Conservation (phyloP, 2,888 invertebrate species). For the Tetramorium bicarinatum region DNA sequence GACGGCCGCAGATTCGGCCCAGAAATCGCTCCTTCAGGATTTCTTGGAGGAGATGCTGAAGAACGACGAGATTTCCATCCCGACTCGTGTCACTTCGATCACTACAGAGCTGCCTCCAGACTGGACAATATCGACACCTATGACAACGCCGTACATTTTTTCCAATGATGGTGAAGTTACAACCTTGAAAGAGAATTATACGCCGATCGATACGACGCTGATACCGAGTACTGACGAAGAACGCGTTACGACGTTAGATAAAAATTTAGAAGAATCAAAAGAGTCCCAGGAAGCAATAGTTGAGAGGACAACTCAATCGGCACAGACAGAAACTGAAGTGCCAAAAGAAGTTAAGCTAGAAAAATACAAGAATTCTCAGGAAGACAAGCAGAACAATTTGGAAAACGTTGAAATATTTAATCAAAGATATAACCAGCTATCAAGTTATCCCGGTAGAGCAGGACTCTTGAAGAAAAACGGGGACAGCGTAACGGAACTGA, state of each 20-base stretch:
- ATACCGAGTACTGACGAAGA: conserved; percentile 73
- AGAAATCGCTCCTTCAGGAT: conserved; percentile 73
- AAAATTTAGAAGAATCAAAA: conserved; percentile 1
- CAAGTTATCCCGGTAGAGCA: not conserved
- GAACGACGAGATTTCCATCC: conserved; percentile 61
- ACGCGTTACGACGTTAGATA: conserved; percentile 84
- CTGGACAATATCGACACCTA: conserved; percentile 67
- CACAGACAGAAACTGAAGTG: not conserved
- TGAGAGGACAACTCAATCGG: not conserved
- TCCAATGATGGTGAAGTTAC: conserved; percentile 52
- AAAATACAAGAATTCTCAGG: conserved; percentile 5
- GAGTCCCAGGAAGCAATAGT: conserved; percentile 5
- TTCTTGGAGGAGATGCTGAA: conserved; percentile 79
- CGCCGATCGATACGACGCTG: conserved; percentile 73
- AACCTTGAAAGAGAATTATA: conserved; percentile 47
- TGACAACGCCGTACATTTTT: conserved; percentile 35
- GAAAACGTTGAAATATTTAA: conserved; percentile 26
- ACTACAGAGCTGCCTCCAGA: conserved; percentile 67
- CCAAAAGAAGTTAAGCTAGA: not conserved
- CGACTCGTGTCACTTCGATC: conserved; percentile 52
- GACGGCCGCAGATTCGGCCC: conserved; percentile 39
- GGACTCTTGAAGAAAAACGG: not conserved
- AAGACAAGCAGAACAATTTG: conserved; percentile 21
- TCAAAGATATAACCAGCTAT: not conserved
- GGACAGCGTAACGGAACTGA: not conserved